These are phyloP conservation scores for Halcyon chelicuti DNA, from an alignment of 2,797 vertebrate genomes.

Conservation along the genomic window DNA sequence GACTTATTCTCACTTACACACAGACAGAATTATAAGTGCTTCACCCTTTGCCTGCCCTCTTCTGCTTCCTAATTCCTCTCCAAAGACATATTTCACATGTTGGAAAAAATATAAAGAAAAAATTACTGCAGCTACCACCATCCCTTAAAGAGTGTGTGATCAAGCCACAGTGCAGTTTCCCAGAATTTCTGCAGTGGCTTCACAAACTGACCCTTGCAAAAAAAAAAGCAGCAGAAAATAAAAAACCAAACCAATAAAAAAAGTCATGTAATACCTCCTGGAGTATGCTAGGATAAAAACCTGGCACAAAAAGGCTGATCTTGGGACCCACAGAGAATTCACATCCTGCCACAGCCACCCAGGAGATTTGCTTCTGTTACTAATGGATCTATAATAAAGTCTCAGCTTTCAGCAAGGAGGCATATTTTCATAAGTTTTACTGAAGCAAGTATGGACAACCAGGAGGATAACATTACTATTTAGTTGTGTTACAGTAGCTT, in stretches of 20 bases:
- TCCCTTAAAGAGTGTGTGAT: background rate
- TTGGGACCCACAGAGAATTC: background rate
- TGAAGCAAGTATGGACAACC: background rate
- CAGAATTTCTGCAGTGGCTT: background rate
- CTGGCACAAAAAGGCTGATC: background rate
- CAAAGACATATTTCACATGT: background rate
- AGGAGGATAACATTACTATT: background rate
- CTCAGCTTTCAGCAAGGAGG: background rate
- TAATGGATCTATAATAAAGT: background rate
- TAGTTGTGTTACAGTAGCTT: background rate
- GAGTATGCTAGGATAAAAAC: background rate
- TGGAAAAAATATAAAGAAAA: background rate
- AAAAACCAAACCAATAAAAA: background rate
- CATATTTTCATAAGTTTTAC: background rate
- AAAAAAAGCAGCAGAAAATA: background rate
- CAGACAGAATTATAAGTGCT: background rate
- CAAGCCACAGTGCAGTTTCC: background rate
- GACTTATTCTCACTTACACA: background rate
- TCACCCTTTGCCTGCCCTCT: background rate
- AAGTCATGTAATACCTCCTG: background rate
- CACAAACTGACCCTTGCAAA: background rate
- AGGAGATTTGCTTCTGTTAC: background rate
- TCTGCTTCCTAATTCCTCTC: background rate
- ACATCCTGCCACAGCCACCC: rapidly evolving
- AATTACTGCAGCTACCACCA: background rate